Evolutionary conservation across 2,888 invertebrate species (phyloP).

Genomic region (Lycaena phlaeas): DNA sequence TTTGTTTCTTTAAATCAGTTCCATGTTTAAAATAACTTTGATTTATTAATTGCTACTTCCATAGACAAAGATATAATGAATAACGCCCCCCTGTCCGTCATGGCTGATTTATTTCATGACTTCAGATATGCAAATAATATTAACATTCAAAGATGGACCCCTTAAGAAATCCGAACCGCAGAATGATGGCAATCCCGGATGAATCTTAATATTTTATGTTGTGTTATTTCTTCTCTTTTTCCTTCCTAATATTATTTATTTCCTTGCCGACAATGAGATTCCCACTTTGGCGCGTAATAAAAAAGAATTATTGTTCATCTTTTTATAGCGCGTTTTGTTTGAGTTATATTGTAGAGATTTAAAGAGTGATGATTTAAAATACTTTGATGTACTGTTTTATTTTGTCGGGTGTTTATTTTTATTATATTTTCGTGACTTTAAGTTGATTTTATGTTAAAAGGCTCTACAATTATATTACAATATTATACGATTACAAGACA

Average conservation of each 20-base stretch:
- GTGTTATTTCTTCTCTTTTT: conserved; percentile 70
- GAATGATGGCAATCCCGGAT: conserved; percentile 71
- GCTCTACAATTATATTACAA: no score
- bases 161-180: conserved; percentile 58
- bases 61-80: conserved; percentile 64
- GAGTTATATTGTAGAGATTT: conserved; percentile 57
- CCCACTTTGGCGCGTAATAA: conserved; percentile 71
- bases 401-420: not conserved
- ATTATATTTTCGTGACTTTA: not conserved
- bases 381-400: conserved; percentile 18
- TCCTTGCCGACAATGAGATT: conserved; percentile 70
- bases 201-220: conserved; percentile 73
- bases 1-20: no score
- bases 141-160: conserved; percentile 69
- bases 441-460: no score
- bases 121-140: conserved; percentile 72
- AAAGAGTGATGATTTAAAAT: conserved; percentile 40
- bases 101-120: conserved; percentile 72
- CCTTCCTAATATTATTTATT: conserved; percentile 69
- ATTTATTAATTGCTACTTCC: conserved; percentile 6
- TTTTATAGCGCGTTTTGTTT: conserved; percentile 66
- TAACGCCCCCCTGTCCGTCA: conserved; percentile 66
- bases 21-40: conserved; percentile 1
- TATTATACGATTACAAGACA: no score
- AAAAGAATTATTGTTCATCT: conserved; percentile 73